Evolutionary conservation across 1,140 invertebrate genomes (phyloP).

Genomic region (Theocolax elegans): DNA sequence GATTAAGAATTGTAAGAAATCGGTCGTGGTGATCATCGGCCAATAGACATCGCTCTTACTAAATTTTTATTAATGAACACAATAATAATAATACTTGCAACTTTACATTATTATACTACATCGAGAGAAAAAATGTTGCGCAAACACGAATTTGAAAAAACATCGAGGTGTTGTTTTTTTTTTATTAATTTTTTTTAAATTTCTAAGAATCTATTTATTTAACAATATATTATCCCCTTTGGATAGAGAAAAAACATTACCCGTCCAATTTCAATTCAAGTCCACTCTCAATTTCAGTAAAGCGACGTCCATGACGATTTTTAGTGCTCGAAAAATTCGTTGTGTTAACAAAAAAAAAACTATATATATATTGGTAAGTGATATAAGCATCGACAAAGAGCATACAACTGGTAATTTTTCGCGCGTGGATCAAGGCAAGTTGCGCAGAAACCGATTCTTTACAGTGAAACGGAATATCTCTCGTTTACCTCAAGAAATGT

Average conservation of each 20-base stretch:
- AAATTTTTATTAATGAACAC: slow-evolving; percentile 32
- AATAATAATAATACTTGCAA: background rate
- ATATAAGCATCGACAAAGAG: slow-evolving; percentile 17
- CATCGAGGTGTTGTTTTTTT: slow-evolving; percentile 25
- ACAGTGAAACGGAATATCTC: too few relatives aligned
- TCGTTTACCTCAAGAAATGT: too few relatives aligned
- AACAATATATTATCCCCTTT: background rate
- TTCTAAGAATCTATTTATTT: slow-evolving; percentile 33
- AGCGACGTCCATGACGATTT: slow-evolving; percentile 30
- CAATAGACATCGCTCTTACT: slow-evolving; percentile 30
- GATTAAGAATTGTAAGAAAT: slow-evolving; percentile 3
- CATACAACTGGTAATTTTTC: background rate
- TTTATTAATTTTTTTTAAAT: background rate
- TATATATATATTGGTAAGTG: slow-evolving; percentile 4
- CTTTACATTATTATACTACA: slow-evolving; percentile 3
- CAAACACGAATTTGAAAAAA: slow-evolving; percentile 25
- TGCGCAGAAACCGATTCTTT: slow-evolving; percentile 8
- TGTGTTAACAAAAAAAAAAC: slow-evolving; percentile 30
- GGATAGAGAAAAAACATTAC: background rate
- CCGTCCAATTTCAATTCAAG: background rate
- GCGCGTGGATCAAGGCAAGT: too few relatives aligned
- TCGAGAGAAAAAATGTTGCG: slow-evolving; percentile 20
- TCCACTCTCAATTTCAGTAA: slow-evolving; percentile 14
- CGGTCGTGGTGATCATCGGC: slow-evolving; percentile 5
- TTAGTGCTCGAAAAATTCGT: slow-evolving; percentile 31